A percentile compares a stretch with the other conserved stretches of the same genome.
These are phyloP conservation scores for Anguilla pacifica DNA, from an alignment of 2,797 vertebrate species.

Conservation along the genomic window DNA sequence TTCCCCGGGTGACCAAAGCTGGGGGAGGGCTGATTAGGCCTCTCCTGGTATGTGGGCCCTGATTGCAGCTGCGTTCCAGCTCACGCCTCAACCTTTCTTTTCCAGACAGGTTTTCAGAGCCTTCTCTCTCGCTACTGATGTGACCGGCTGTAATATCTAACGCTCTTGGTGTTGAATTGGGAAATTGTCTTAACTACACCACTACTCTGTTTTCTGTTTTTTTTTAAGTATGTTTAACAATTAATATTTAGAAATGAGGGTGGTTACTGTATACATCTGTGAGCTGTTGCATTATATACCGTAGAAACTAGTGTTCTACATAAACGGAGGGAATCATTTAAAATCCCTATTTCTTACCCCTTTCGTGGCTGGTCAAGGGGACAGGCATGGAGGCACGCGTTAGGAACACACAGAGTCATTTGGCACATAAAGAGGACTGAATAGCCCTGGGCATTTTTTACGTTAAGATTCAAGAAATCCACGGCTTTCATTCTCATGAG, in stretches of 20 bases:
- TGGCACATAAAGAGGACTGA: slow-evolving; percentile 5
- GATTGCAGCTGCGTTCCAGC: slow-evolving; percentile 36
- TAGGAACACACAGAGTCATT: background rate
- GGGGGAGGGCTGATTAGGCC: slow-evolving; percentile 36
- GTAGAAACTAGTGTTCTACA: background rate
- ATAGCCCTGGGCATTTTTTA: background rate
- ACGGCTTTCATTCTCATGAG: background rate
- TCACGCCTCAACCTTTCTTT: background rate
- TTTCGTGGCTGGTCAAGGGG: background rate
- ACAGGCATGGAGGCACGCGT: background rate
- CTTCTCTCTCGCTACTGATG: background rate
- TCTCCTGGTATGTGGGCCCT: slow-evolving; percentile 31
- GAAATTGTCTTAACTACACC: background rate
- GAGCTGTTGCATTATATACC: background rate
- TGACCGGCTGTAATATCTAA: background rate
- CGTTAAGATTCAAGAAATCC: background rate
- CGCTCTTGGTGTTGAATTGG: background rate
- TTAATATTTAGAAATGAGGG: background rate
- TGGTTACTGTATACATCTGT: background rate
- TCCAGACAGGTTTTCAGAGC: background rate
- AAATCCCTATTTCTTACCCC: background rate
- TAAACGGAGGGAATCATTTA: background rate
- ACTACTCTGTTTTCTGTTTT: background rate
- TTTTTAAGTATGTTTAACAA: background rate
- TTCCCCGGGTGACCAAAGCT: slow-evolving; percentile 27